Evolutionary conservation across 2,888 invertebrate species (phyloP).

Genomic region (Dryadula phaetusa): DNA sequence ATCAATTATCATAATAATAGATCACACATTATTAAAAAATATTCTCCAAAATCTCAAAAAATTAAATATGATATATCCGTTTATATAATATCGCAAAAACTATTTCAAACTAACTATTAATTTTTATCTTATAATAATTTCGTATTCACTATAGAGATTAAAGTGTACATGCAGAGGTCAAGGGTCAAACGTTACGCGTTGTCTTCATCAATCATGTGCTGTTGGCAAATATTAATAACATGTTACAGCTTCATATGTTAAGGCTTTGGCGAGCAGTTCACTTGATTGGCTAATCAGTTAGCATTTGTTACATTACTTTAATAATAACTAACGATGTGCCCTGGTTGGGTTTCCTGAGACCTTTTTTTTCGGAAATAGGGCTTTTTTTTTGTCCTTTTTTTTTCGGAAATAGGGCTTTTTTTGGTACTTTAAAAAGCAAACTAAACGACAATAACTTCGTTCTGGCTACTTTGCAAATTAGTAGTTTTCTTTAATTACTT

Average conservation of each 20-base stretch:
- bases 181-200: slow-evolving; percentile 23
- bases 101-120: background rate
- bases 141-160: slow-evolving; percentile 9
- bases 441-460: no score
- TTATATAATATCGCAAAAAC: background rate
- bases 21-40: no score
- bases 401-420: no score
- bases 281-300: slow-evolving; percentile 12
- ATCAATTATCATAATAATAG: no score
- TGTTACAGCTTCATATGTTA: slow-evolving; percentile 11
- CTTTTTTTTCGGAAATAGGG: background rate
- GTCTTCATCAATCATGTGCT: slow-evolving; percentile 25
- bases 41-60: no score
- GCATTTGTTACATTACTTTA: slow-evolving; percentile 11
- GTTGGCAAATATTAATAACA: slow-evolving; percentile 24
- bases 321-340: background rate
- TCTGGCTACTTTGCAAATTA: no score
- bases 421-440: no score
- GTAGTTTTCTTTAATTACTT: no score
- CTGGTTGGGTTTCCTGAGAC: background rate
- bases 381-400: no score
- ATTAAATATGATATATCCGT: no score
- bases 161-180: slow-evolving; percentile 2
- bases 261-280: background rate
- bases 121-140: slow-evolving; percentile 5